These are phyloP conservation scores for Drosophila murphyi DNA, from an alignment of 1,140 invertebrate genomes.

Conservation along the genomic window DNA sequence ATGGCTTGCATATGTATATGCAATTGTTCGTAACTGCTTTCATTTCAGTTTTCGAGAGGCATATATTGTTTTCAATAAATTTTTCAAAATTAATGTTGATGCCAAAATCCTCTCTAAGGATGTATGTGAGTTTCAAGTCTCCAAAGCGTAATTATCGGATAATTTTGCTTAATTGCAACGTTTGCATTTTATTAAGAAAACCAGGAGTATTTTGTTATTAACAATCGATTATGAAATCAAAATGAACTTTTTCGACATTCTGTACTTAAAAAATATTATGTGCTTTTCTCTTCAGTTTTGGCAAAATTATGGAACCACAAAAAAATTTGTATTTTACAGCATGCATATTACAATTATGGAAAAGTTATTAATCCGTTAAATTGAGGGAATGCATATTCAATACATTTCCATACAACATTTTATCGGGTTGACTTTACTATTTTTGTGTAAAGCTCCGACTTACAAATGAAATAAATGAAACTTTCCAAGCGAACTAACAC, in stretches of 20 bases:
- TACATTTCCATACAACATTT: constrained; percentile 18
- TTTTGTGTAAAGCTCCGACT: constrained; percentile 18
- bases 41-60: constrained; percentile 4
- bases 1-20: constrained; percentile 55
- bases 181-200: too few species aligned
- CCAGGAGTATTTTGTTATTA: too few species aligned
- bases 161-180: too few species aligned
- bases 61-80: constrained; percentile 1
- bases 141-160: too few species aligned
- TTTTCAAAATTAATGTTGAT: not conserved
- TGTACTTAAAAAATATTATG: not conserved
- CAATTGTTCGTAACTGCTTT: constrained; percentile 32
- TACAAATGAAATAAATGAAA: constrained; percentile 49
- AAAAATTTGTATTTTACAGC: not conserved
- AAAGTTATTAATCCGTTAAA: constrained; percentile 1
- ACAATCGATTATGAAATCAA: too few species aligned
- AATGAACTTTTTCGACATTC: not conserved
- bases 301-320: not conserved
- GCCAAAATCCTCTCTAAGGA: not conserved
- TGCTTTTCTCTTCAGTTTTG: not conserved
- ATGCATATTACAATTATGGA: not conserved
- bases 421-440: constrained; percentile 19
- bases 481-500: constrained; percentile 39
- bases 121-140: not conserved
- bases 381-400: not conserved